These are phyloP conservation scores for Lepidotrigona ventralis DNA, from an alignment of 1,140 invertebrate species.

Conservation along the genomic window DNA sequence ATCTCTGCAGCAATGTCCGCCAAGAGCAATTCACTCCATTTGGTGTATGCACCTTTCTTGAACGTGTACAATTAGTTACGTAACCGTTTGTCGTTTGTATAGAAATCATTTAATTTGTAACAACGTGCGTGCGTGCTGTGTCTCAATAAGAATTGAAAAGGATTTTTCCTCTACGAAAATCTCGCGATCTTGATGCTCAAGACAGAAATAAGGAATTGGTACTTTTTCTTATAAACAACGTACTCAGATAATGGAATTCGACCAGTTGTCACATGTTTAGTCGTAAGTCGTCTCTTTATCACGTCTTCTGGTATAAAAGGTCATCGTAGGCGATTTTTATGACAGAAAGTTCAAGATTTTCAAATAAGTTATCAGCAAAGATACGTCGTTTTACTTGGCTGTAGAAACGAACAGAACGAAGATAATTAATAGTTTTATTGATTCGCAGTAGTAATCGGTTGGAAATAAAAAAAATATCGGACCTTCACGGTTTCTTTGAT, in stretches of 20 bases:
- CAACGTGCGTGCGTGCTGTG: neutral
- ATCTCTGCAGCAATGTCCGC: neutral
- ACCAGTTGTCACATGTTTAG: conserved; percentile 6
- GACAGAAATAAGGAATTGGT: too few relatives aligned
- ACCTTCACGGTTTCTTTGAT: neutral
- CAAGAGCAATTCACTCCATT: neutral
- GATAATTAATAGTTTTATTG: neutral
- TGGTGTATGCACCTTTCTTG: neutral
- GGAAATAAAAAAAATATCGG: neutral
- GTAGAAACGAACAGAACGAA: neutral
- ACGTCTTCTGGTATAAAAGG: neutral
- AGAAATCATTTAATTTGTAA: neutral
- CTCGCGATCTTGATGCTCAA: neutral
- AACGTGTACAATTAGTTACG: neutral
- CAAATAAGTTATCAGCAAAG: conserved; percentile 29
- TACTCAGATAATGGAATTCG: neutral
- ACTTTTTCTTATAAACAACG: neutral
- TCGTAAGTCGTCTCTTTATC: conserved; percentile 43
- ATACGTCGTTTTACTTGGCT: neutral
- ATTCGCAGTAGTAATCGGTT: neutral
- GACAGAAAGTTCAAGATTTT: conserved; percentile 29
- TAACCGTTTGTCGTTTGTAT: neutral
- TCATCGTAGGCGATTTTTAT: conserved; percentile 45
- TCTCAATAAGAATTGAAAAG: neutral
- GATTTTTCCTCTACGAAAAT: neutral